Evolutionary conservation across 1,140 invertebrate genomes (phyloP).

Genomic region (Drosophila subobscura): DNA sequence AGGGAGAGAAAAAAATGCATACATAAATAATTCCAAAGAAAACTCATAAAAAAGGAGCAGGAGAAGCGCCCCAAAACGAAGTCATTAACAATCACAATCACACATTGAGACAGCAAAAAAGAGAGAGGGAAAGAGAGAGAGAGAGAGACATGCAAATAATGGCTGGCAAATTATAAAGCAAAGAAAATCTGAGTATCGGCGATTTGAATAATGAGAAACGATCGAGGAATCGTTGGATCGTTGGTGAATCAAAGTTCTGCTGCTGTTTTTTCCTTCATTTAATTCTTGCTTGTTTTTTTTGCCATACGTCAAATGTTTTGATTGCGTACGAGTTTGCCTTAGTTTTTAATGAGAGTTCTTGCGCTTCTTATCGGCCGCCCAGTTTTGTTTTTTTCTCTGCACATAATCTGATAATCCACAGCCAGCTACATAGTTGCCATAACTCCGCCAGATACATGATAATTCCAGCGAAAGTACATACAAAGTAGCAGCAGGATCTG

Average conservation of each 20-base stretch:
- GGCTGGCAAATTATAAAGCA: slow-evolving; percentile 60
- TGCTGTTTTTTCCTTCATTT: too few relatives aligned
- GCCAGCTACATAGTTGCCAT: too few relatives aligned
- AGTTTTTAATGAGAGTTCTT: too few relatives aligned
- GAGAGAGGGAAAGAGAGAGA: neutral
- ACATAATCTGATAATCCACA: too few relatives aligned
- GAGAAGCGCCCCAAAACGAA: slow-evolving; percentile 60
- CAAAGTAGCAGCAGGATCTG: too few relatives aligned
- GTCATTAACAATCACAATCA: slow-evolving; percentile 65
- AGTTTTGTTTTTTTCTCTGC: too few relatives aligned
- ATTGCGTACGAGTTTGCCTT: too few relatives aligned
- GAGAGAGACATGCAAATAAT: slow-evolving; percentile 61
- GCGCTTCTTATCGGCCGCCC: too few relatives aligned
- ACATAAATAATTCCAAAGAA: slow-evolving; percentile 76
- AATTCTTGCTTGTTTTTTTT: too few relatives aligned
- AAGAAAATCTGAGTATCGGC: slow-evolving; percentile 45
- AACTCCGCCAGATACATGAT: too few relatives aligned
- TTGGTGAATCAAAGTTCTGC: neutral
- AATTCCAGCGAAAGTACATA: too few relatives aligned
- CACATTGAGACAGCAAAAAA: slow-evolving; percentile 52
- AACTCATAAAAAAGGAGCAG: slow-evolving; percentile 68
- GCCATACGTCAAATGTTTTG: too few relatives aligned
- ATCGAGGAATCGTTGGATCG: slow-evolving; percentile 7
- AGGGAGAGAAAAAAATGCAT: slow-evolving; percentile 25
- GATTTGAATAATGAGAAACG: slow-evolving; percentile 67